Percentiles rank a stretch among this genome's conserved stretches.
Conservation (phyloP, 2,797 vertebrate species). For the Botia kubotai region DNA sequence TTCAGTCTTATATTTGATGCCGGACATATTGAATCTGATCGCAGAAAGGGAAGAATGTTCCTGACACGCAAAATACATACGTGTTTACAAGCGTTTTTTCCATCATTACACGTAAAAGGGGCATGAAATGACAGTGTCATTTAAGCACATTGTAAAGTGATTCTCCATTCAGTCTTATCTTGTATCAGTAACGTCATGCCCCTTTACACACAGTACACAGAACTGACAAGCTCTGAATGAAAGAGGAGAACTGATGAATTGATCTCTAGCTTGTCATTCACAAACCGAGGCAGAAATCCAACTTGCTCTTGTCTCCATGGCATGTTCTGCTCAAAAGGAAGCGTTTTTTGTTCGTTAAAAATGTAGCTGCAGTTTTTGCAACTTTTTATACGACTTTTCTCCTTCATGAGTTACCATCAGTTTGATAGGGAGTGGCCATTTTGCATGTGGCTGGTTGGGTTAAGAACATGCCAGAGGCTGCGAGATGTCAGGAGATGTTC, state of each 20-base stretch:
- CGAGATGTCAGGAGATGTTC: conserved; percentile 73
- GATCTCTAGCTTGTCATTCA: conserved; percentile 69
- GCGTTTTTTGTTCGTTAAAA: background rate
- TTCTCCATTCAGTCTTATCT: background rate
- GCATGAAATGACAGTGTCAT: conserved; percentile 28
- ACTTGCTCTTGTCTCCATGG: conserved; percentile 66
- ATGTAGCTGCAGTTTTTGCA: background rate
- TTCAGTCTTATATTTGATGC: background rate
- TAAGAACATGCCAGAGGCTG: conserved; percentile 66
- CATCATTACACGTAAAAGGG: conserved; percentile 49
- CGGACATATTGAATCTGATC: conserved; percentile 22
- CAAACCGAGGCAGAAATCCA: conserved; percentile 72
- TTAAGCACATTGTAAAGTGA: conserved; percentile 22
- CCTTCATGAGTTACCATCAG: background rate
- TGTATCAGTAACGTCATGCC: conserved; percentile 16
- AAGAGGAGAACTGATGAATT: conserved; percentile 60
- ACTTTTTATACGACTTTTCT: background rate
- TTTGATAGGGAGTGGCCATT: background rate
- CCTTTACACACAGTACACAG: conserved; percentile 46
- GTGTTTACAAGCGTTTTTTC: background rate
- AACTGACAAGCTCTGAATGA: conserved; percentile 67
- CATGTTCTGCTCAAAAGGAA: conserved; percentile 18
- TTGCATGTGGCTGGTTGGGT: conserved; percentile 47
- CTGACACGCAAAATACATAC: conserved; percentile 4
- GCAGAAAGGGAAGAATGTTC: conserved; percentile 19